These are phyloP conservation scores for Ailuropoda melanoleuca DNA, from an alignment of 2,113 vertebrate species.

Conservation along the genomic window DNA sequence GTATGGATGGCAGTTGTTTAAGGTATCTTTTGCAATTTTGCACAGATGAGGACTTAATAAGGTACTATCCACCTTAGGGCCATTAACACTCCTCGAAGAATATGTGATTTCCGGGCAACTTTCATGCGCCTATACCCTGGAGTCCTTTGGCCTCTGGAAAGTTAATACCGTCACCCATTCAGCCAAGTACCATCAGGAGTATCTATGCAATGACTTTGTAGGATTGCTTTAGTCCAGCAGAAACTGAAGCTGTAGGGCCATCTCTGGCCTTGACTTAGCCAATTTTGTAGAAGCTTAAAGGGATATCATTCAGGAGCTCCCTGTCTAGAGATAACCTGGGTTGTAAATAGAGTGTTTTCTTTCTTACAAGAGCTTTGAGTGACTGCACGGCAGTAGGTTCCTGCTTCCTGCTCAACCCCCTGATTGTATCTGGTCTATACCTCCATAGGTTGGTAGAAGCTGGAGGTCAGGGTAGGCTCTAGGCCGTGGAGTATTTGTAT, in stretches of 20 bases:
- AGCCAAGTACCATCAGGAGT: neutral
- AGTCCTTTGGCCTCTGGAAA: rapidly evolving
- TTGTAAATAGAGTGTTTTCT: neutral
- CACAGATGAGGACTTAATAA: neutral
- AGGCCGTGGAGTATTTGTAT: neutral
- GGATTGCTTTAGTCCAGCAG: neutral
- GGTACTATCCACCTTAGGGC: neutral
- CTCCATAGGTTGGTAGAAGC: neutral
- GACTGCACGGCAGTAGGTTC: neutral
- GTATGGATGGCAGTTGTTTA: neutral
- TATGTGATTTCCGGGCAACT: neutral
- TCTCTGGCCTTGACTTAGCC: neutral
- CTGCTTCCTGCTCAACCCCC: neutral
- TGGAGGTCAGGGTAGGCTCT: neutral
- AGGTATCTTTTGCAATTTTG: neutral
- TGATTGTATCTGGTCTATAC: neutral
- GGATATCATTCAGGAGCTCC: neutral
- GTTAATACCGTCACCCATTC: neutral
- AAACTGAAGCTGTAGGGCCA: neutral
- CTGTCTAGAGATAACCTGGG: neutral
- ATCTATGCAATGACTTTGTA: neutral
- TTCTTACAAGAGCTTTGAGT: neutral
- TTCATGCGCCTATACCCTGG: rapidly evolving
- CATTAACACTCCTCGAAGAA: neutral
- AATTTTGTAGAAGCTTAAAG: neutral